These are phyloP conservation scores for Hippocampus guttulatus DNA, from an alignment of 2,113 vertebrate species.

Conservation along the genomic window DNA sequence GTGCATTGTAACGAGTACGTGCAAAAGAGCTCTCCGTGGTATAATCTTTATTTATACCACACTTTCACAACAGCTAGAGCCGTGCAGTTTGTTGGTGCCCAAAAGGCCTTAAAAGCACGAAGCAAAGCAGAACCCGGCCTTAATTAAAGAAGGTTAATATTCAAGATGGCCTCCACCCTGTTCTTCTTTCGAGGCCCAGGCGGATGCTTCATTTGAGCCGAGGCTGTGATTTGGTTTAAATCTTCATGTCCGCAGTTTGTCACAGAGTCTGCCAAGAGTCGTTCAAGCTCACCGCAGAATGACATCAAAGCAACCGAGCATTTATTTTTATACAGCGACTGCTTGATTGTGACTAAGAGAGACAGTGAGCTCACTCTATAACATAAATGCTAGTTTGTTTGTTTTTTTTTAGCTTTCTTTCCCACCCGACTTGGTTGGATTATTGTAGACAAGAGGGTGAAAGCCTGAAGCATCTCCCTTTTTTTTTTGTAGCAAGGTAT, in stretches of 20 bases:
- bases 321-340: constrained; percentile 39
- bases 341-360: constrained; percentile 21
- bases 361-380: constrained; percentile 26
- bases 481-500: no score
- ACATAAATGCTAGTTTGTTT: not conserved
- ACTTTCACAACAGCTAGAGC: no score
- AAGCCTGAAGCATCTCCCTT: not conserved
- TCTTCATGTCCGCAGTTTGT: constrained; percentile 50
- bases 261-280: constrained; percentile 30
- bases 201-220: constrained; percentile 8
- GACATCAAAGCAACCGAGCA: constrained; percentile 32
- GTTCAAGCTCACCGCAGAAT: constrained; percentile 35
- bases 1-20: not conserved
- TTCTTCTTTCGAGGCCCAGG: not conserved
- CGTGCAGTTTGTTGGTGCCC: not conserved
- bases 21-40: not conserved
- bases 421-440: not conserved
- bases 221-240: constrained; percentile 24
- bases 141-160: not conserved
- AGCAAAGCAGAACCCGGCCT: not conserved
- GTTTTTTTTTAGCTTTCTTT: constrained; percentile 1
- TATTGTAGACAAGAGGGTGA: not conserved
- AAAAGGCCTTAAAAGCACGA: not conserved
- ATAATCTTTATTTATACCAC: no score
- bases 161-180: not conserved